Evolutionary conservation across 2,888 invertebrate species (phyloP), one percentile per base, ranked within the genome.

Genomic region (Liopterus haemorrhoidalis): DNA sequence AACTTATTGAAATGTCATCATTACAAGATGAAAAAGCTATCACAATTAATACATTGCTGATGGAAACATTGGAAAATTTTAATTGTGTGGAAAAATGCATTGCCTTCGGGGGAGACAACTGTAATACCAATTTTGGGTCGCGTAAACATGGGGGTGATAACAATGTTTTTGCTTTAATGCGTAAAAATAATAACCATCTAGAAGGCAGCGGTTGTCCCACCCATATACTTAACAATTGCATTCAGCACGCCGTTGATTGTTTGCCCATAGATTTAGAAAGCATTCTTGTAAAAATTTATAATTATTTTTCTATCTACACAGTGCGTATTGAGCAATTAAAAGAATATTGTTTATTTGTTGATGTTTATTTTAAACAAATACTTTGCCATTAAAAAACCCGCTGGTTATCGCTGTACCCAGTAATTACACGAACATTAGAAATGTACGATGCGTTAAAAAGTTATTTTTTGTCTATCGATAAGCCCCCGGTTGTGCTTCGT

Each of bases 381-480:
- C 28, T 51, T 16, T 38, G 33, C 8, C 51, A 57, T 24, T 39
- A 27, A 19, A 55, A 49, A 43, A 53, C 52, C 11, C 31, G 53
- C 38, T 56, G 52, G 54, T 35, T 53, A 14, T 40, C 41, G 24
- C 46, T 57, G 15, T 49, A 50, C 43, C 52, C 54, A 14, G 52
- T 48, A 15, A 38, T 57, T 11, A 33, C 57, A 9, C 27, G 53
- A 28, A 40, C 52, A 40, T 39, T 54, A 21, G 28, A 53, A 41
- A 41, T 55, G 40, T 52, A 47, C 45, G 28, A 37, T 24, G 41
- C 48, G 12, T 40, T 53, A 20, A 53, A 55, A 32, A 41, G 48
- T 8, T 57, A 53, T 41, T 57, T 56, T 22, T 50, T 57, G 35
- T 59, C 72, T 46, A 66, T 68, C n/a, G 62, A 63, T 40, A 66